Base-by-base conservation (phyloP, 2,888 invertebrate species). In the Netelia inedita region DNA sequence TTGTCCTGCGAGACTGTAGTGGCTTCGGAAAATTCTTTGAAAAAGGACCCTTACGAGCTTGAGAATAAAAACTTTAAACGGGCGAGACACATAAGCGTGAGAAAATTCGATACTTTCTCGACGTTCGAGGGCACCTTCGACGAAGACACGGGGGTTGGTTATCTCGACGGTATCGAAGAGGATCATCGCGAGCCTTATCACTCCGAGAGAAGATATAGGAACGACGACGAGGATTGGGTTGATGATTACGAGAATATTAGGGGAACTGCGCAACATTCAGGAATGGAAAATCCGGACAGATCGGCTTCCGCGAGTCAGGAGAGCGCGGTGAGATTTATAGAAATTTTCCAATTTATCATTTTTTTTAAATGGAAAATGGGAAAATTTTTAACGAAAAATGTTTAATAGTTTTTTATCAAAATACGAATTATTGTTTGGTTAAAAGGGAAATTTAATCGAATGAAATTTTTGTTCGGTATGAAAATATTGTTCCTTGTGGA, bases 91-190 rank as follows among this genome's bases (percentile, higher is more conserved):
- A 92, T 93, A 63, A 93, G 92, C 84, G 93, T 93, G 16, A 88
- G 89, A 19, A 93, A 91, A 65, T 92, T 93, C 86, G 93, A 93
- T 72, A 91, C 92, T 2, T 93, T 93, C 82, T 92, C 93, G 21
- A 92, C 92, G 11, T 91, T 93, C 87, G 93, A 91, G 80, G 91
- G 91, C 3, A 91, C 91, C n/a, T 91, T 92, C 86, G 92, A 93
- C 89, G 92, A 92, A 73, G 91, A 90, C 65, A 89, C 91, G 6
- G 92, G 91, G 0, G 83, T 90, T 23, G 92, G 91, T 21, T 91
- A 91, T 79, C 88, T 92, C 71, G 89, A 88, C 8, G 91, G 90
- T 14, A 89, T 91, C 86, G 92, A 92, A 75, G 93, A 92, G 79
- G 85, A 63, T n/a, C 65, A 74, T 75, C 71, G 78, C 82, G 82